Evolutionary conservation across 2,888 invertebrate genomes (phyloP).

Genomic region (Drosophila mimica): DNA sequence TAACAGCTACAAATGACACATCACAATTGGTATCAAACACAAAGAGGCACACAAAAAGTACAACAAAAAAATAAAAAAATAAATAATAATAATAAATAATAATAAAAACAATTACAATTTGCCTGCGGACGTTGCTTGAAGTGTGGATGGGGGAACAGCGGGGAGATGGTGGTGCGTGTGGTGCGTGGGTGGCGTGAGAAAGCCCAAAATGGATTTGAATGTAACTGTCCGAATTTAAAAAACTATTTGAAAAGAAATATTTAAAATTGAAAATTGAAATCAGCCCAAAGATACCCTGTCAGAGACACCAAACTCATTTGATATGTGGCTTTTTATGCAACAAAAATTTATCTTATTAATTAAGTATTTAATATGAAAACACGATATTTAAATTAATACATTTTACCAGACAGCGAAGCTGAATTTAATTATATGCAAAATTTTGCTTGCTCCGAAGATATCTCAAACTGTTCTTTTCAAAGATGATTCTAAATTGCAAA

Average conservation of each 20-base stretch:
- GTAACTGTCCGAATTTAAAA: background rate
- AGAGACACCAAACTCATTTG: background rate
- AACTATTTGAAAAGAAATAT: background rate
- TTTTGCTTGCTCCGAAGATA: background rate
- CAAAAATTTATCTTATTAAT: background rate
- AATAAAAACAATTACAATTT: conserved; percentile 26
- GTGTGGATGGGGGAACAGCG: background rate
- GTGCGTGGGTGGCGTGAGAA: conserved; percentile 71
- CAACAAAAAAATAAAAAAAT: background rate
- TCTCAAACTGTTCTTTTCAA: background rate
- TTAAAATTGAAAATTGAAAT: background rate
- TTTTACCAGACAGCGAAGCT: background rate
- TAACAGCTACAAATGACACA: conserved; percentile 54
- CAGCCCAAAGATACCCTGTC: background rate
- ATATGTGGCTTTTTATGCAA: background rate
- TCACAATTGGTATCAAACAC: conserved; percentile 30
- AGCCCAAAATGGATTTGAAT: conserved; percentile 28
- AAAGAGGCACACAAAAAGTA: background rate
- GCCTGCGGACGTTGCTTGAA: conserved; percentile 19
- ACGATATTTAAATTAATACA: background rate
- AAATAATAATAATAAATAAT: no score
- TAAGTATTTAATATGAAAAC: background rate
- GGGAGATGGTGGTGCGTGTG: no score
- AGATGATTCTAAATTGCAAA: background rate
- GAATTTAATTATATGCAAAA: background rate